Base-by-base conservation (phyloP, 2,888 invertebrate species). In the Yponomeuta malinellus region DNA sequence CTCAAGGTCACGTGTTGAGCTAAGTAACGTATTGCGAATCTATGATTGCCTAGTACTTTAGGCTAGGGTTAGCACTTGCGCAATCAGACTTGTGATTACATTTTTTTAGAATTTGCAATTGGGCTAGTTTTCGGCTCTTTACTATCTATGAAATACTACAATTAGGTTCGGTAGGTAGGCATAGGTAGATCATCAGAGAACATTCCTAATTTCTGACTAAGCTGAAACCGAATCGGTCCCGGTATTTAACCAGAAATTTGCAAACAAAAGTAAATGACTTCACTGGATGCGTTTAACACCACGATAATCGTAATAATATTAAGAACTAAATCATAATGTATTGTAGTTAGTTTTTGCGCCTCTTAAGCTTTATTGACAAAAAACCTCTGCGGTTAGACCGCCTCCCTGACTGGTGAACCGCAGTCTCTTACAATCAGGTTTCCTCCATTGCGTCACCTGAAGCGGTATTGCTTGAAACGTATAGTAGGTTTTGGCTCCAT, bases 1-100 rank as follows among this genome's bases (percentile, higher is more conserved):
- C 78, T 79, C 87, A 87, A 87, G 87, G 87, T 77, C 84, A 80
- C 77, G 82, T 79, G 12, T 8, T 81, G 75, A 64, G 31, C 64
- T 64, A 31, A 43, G 29, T 23, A 64, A 64, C 64, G 23, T 64
- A 59, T 52, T 10, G 52, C 52, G 52, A 52, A 52, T 59, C 52
- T 59, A 59, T 59, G 52, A 59, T 15, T 59, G 52, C 52, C 52
- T 59, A 59, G 52, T 59, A 59, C 52, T 59, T 15, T 6, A 4
- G 52, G 15, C 52, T 59, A 59, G 52, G 52, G 12, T 59, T 59
- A 59, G 52, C 15, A 59, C 52, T 59, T 59, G 52, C 52, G 52
- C 12, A 59, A 59, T 59, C 52, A 15, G 15, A 15, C 5, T 59
- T 59, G 8, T 12, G 15, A 43, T 8, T 43, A 43, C 0, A 33